Evolutionary conservation across 2,113 vertebrate species (phyloP).

Genomic region (Nesoenas mayeri): DNA sequence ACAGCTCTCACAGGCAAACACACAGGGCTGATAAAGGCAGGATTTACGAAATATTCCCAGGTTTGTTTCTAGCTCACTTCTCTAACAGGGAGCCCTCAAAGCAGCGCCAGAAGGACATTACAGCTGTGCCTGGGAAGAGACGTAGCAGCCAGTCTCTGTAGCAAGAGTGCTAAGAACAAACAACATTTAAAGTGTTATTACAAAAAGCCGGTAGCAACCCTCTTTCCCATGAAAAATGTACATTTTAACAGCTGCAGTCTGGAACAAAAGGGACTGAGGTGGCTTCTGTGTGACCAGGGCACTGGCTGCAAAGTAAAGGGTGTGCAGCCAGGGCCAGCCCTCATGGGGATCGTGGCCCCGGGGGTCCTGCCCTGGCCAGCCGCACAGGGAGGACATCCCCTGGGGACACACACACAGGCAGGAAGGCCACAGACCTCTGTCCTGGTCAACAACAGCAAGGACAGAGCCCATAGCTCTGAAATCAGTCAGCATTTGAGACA

Average conservation of each 20-base stretch:
- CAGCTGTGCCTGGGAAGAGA: background rate
- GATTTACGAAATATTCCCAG: background rate
- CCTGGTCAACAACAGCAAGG: background rate
- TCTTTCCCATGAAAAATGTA: background rate
- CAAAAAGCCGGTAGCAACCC: background rate
- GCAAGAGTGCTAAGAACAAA: background rate
- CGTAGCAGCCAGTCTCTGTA: background rate
- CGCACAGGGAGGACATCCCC: accelerated
- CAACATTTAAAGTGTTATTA: background rate
- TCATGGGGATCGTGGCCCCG: accelerated
- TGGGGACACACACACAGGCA: accelerated
- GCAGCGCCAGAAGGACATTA: background rate
- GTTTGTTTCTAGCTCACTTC: background rate
- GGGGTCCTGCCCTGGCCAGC: background rate
- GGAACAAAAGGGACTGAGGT: background rate
- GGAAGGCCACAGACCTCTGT: background rate
- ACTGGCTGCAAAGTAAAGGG: background rate
- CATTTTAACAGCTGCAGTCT: background rate
- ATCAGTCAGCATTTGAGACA: background rate
- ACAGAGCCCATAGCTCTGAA: background rate
- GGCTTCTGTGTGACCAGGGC: background rate
- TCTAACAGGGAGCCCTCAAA: background rate
- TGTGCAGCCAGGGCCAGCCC: background rate
- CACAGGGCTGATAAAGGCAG: background rate
- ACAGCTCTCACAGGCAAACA: background rate